Evolutionary conservation across 2,113 vertebrate species (phyloP), one percentile per base, ranked within the genome.

Genomic region (Eublepharis macularius): DNA sequence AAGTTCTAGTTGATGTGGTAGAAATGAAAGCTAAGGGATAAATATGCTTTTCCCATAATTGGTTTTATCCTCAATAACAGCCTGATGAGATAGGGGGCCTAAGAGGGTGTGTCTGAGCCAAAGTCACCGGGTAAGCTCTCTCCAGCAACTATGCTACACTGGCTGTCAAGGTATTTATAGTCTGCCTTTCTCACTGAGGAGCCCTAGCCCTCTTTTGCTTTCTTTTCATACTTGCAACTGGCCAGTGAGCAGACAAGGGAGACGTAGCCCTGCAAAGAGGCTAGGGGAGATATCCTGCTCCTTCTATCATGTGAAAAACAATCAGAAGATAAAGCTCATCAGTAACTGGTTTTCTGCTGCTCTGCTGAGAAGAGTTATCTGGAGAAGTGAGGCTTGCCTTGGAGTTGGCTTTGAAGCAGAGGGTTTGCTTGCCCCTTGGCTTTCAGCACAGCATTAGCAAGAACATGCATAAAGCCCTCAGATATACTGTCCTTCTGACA

Each of bases 291-390:
- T 99, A 94, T 98, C 96, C 0, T 97, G 96, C 11, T 99, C 99
- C 13, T 99, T 99, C 95, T 99, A 99, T 93, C 98, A 99, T 0
- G 99, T 99, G 81, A 99, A 99, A 93, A 99, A 96, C 96, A 99
- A 99, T 0, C 98, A 98, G 80, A 99, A 99, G 95, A 99, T 99
- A 6, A 98, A 99, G 49, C 95, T 99, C 84, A 98, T 98, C 92
- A 99, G 98, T 99, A 93, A 97, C 98, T 97, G 2, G 4, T 4
- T 8, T 11, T 6, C 9, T 66, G 57, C 51, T 47, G 43, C 76
- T 72, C 75, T 63, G 9, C 13, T 80, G 32, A 47, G 63, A 12
- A 32, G 6, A 80, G 26, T 0, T 74, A 17, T 39, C 45, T 2
- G 19, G 45, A 51, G 39, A 39, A 13, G 5, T 11, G 14, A 87